Evolutionary conservation across 2,888 invertebrate species (phyloP).

Genomic region (Epicampocera succincta): DNA sequence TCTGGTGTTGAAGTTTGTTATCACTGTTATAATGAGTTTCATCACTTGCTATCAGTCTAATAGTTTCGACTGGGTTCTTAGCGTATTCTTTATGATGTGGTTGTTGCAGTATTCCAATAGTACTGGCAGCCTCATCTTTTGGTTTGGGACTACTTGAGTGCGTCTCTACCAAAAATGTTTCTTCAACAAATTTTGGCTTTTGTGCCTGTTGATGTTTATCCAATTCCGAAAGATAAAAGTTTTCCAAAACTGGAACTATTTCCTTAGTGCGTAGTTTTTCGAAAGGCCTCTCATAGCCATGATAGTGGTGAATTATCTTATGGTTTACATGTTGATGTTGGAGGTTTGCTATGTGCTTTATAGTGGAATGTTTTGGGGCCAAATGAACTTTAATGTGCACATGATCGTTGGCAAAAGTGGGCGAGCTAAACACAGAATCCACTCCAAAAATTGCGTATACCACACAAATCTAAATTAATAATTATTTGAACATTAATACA

Average conservation of each 20-base stretch:
- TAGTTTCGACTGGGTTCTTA: constrained; percentile 24
- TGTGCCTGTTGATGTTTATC: constrained; percentile 67
- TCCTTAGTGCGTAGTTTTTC: constrained; percentile 1
- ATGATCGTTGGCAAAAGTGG: constrained; percentile 75
- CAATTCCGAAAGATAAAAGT: constrained; percentile 73
- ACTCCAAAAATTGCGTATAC: constrained; percentile 8
- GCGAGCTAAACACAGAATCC: constrained; percentile 20
- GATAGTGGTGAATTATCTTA: constrained; percentile 75
- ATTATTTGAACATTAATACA: constrained; percentile 1
- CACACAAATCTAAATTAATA: constrained; percentile 22
- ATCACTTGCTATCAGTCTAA: constrained; percentile 33
- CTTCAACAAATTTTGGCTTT: neutral
- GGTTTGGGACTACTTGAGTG: no score
- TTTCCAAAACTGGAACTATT: constrained; percentile 71
- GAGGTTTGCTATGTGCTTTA: neutral
- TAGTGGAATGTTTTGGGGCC: constrained; percentile 68
- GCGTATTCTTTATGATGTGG: neutral
- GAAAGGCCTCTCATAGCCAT: constrained; percentile 69
- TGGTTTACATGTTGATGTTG: constrained; percentile 51
- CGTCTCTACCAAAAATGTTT: constrained; percentile 65
- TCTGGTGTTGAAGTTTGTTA: neutral
- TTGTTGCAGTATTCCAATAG: constrained; percentile 70
- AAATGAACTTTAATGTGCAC: constrained; percentile 77
- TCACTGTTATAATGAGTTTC: constrained; percentile 11
- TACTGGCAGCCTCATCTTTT: constrained; percentile 71